Percentiles rank a stretch among this genome's conserved stretches.
Conservation (phyloP, 2,113 vertebrate genomes). For the Amphilophus citrinellus region DNA sequence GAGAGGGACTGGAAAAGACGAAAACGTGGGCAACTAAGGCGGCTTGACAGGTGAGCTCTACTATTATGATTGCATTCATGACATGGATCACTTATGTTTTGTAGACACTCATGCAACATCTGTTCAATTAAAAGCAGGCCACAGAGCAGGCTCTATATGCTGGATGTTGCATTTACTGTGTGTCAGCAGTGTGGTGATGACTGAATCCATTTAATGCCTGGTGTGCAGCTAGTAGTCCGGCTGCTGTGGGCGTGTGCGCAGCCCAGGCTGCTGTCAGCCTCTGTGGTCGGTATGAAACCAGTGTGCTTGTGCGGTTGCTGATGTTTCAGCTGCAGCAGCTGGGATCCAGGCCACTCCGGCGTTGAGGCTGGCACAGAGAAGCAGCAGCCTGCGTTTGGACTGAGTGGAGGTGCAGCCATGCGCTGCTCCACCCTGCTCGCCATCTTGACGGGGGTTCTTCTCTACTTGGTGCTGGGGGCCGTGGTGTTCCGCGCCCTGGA, state of each 20-base stretch:
- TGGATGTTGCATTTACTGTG: slow-evolving; percentile 33
- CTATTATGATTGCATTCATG: not conserved
- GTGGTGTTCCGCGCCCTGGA: slow-evolving; percentile 88
- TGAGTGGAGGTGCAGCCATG: slow-evolving; percentile 77
- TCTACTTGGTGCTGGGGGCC: slow-evolving; percentile 89
- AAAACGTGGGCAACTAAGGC: slow-evolving; percentile 52
- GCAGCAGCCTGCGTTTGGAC: slow-evolving; percentile 48
- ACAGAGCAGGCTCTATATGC: not conserved
- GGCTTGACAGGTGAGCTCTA: slow-evolving; percentile 60
- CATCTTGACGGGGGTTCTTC: slow-evolving; percentile 84
- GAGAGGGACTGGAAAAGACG: slow-evolving; percentile 76
- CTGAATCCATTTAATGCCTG: slow-evolving; percentile 51
- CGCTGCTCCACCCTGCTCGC: slow-evolving; percentile 86
- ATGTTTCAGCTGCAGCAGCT: slow-evolving; percentile 71
- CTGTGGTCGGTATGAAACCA: slow-evolving; percentile 25
- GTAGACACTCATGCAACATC: not conserved
- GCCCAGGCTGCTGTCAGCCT: not conserved
- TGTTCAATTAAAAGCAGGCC: not conserved
- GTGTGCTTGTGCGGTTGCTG: slow-evolving; percentile 36
- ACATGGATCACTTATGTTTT: not conserved
- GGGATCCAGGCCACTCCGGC: slow-evolving; percentile 50
- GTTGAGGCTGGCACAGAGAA: slow-evolving; percentile 43
- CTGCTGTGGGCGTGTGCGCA: slow-evolving; percentile 18
- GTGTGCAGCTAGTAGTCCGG: slow-evolving; percentile 33
- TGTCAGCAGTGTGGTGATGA: slow-evolving; percentile 54